These are phyloP conservation scores for Drosophila koepferae DNA, from an alignment of 2,888 invertebrate genomes.

Conservation along the genomic window DNA sequence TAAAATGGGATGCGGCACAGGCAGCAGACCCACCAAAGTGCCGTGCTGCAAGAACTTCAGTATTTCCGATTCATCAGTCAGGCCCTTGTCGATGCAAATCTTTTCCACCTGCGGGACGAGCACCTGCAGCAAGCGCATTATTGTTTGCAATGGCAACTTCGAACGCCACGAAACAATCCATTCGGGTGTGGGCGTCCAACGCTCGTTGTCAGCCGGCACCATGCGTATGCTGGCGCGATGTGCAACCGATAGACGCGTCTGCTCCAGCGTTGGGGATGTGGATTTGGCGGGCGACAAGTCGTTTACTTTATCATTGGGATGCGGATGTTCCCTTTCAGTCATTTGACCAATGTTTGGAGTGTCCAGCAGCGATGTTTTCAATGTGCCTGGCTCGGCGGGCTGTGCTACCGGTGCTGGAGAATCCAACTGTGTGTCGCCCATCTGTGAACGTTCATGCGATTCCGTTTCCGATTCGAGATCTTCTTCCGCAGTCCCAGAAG, in stretches of 20 bases:
- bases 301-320: conserved; percentile 86
- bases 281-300: conserved; percentile 69
- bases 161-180: conserved; percentile 98
- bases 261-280: conserved; percentile 58
- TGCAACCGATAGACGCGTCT: conserved; percentile 78
- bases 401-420: conserved; percentile 89
- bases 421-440: conserved; percentile 87
- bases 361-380: conserved; percentile 95
- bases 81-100: conserved; percentile 99
- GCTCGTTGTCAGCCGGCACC: conserved; percentile 78
- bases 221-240: conserved; percentile 89
- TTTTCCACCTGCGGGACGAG: conserved; percentile 99
- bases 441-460: conserved; percentile 68
- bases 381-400: conserved; percentile 95
- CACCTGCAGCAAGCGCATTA: conserved; percentile 99
- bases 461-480: conserved; percentile 78
- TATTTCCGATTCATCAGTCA: conserved; percentile 99
- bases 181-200: conserved; percentile 96
- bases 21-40: conserved; percentile 97
- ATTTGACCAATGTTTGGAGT: conserved; percentile 95
- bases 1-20: conserved; percentile 99
- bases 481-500: conserved; percentile 44
- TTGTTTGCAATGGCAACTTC: conserved; percentile 98
- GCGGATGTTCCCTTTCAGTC: conserved; percentile 97
- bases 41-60: conserved; percentile 99